Evolutionary conservation across 2,888 invertebrate species (phyloP), one percentile per base, ranked within the genome.

Genomic region (Trichopria drosophilae): DNA sequence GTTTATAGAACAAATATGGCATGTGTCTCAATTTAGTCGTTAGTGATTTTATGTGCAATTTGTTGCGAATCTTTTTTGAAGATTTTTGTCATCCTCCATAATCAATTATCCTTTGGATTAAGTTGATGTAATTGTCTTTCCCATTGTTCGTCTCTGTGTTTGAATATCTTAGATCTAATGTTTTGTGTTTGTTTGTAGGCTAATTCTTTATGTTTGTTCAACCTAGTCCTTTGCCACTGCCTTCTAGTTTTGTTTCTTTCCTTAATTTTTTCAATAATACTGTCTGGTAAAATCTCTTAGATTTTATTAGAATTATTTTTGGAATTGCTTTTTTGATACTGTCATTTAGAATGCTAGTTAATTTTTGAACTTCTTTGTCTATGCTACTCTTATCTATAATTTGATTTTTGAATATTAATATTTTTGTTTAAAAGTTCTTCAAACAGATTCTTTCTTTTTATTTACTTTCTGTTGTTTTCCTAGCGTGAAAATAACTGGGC

Each of bases 401-500:
- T 34, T 50, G 36, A 4, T 28, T 2, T 2, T 28, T 57, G 5
- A 60, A 50, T 19, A n/a, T 23, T 6, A 5, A 53, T 20, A 19
- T 44, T 51, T 5, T 28, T 9, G 31, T 57, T 28, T 13, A 59
- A 5, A 6, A 36, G 3, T 7, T 29, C 15, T 18, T 48, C n/a
- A n/a, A n/a, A n/a, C n/a, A n/a, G n/a, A n/a, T n/a, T n/a, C n/a
- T 24, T 13, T 44, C 6, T 16, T 13, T 1, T 24, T 37, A 15
- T 7, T 18, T 13, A 19, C 6, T 2, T n/a, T 10, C 7, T 7
- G 40, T 26, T 49, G 43, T 2, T 6, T 15, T 9, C 50, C 55
- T 6, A 59, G 9, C 3, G 18, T 22, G n/a, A 64, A 37, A 6
- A 58, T 28, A n/a, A 62, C 53, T 28, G 63, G 62, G 7, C 43